Conservation (phyloP, 2,888 invertebrate species). For the Bugula neritina region DNA sequence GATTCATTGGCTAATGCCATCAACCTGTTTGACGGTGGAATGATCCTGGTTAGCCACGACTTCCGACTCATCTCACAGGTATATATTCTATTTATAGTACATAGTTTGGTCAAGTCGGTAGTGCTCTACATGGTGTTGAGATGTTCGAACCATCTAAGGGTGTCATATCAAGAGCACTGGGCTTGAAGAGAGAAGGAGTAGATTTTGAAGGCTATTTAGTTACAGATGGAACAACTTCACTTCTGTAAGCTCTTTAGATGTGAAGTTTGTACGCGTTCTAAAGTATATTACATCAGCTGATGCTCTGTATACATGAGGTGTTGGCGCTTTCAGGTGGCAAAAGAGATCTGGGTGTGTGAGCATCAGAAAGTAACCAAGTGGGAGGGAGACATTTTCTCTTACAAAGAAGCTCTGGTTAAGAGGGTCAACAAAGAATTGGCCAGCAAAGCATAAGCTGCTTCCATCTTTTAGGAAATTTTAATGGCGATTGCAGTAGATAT, state of each 20-base stretch:
- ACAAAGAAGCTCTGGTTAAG: conserved; percentile 87
- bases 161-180: too few species aligned
- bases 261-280: too few species aligned
- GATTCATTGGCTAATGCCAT: conserved; percentile 96
- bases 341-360: conserved; percentile 99
- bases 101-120: too few species aligned
- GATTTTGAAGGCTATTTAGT: too few species aligned
- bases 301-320: too few species aligned
- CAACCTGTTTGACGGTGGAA: conserved; percentile 96
- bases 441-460: background rate
- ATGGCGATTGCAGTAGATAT: too few species aligned
- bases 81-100: conserved; percentile 33
- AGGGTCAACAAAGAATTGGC: conserved; percentile 60
- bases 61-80: conserved; percentile 98
- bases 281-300: too few species aligned
- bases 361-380: conserved; percentile 91
- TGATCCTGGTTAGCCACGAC: conserved; percentile 99
- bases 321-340: conserved; percentile 71
- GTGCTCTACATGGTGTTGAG: too few species aligned
- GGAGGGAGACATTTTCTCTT: conserved; percentile 89
- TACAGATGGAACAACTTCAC: too few species aligned
- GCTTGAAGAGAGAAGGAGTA: too few species aligned
- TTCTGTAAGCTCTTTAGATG: too few species aligned
- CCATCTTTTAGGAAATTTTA: background rate
- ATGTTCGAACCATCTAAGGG: too few species aligned